Evolutionary conservation across 2,888 invertebrate genomes (phyloP).

Genomic region (Ganaspis brasiliensis): DNA sequence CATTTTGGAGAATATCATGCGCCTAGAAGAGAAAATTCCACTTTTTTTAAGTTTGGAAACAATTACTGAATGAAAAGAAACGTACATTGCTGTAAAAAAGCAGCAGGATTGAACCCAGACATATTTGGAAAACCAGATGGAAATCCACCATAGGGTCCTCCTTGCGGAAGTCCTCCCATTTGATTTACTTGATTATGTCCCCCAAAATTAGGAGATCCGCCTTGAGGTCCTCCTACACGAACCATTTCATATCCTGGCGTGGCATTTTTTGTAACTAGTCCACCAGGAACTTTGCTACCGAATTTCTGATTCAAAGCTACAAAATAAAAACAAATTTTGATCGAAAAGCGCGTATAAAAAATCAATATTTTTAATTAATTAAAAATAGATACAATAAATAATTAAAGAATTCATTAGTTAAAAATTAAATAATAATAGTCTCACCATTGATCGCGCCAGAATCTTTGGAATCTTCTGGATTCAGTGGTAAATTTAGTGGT

Average conservation of each 20-base stretch:
- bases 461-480: conserved; percentile 64
- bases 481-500: conserved; percentile 69
- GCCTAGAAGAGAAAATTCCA: too few species aligned
- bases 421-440: background rate
- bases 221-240: conserved; percentile 80
- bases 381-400: conserved; percentile 14
- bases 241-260: conserved; percentile 83
- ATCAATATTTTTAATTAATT: background rate
- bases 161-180: conserved; percentile 72
- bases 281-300: conserved; percentile 79
- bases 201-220: conserved; percentile 71
- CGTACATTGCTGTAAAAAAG: conserved; percentile 93
- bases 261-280: conserved; percentile 81
- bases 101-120: conserved; percentile 87
- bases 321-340: too few species aligned
- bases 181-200: conserved; percentile 78
- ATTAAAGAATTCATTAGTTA: background rate
- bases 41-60: too few species aligned
- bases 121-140: conserved; percentile 71
- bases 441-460: conserved; percentile 71
- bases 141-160: conserved; percentile 62
- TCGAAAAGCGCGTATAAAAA: too few species aligned
- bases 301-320: conserved; percentile 73
- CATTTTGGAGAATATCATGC: too few species aligned
- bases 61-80: too few species aligned